Percentiles rank a stretch among this genome's conserved stretches.
Conservation (phyloP, 2,113 vertebrate species). For the Oryzias celebensis region DNA sequence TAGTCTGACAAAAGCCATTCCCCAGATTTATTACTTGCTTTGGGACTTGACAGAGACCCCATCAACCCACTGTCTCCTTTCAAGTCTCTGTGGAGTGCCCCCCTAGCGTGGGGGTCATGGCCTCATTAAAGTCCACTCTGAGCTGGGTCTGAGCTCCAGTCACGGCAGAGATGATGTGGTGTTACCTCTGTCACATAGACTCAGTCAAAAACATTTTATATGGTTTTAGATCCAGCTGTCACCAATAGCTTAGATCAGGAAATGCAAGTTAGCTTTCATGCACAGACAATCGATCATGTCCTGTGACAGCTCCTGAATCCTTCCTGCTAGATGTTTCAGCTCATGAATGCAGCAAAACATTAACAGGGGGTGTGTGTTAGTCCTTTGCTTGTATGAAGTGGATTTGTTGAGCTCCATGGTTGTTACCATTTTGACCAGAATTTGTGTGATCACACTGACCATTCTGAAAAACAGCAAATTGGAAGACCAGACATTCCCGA, state of each 20-base stretch:
- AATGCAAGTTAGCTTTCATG: too few relatives aligned
- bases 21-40: constrained; percentile 39
- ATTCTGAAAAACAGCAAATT: too few relatives aligned
- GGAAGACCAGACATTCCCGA: too few relatives aligned
- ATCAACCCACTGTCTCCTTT: constrained; percentile 13
- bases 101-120: constrained; percentile 25
- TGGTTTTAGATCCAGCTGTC: neutral
- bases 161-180: neutral
- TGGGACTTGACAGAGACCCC: constrained; percentile 24
- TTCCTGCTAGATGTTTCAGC: too few relatives aligned
- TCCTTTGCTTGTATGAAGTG: too few relatives aligned
- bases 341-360: too few relatives aligned
- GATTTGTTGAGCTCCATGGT: too few relatives aligned
- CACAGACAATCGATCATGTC: too few relatives aligned
- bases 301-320: too few relatives aligned
- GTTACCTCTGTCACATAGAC: constrained; percentile 6
- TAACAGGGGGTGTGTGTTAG: too few relatives aligned
- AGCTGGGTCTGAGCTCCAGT: constrained; percentile 1
- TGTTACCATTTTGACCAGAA: too few relatives aligned
- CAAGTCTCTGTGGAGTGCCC: constrained; percentile 37
- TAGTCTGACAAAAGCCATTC: constrained; percentile 21
- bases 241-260: neutral
- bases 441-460: too few relatives aligned
- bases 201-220: neutral
- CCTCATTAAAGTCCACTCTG: constrained; percentile 37